A percentile compares a stretch with the other conserved stretches of the same genome.
These are phyloP conservation scores for Lutra lutra DNA, from an alignment of 2,797 vertebrate genomes.

Conservation along the genomic window DNA sequence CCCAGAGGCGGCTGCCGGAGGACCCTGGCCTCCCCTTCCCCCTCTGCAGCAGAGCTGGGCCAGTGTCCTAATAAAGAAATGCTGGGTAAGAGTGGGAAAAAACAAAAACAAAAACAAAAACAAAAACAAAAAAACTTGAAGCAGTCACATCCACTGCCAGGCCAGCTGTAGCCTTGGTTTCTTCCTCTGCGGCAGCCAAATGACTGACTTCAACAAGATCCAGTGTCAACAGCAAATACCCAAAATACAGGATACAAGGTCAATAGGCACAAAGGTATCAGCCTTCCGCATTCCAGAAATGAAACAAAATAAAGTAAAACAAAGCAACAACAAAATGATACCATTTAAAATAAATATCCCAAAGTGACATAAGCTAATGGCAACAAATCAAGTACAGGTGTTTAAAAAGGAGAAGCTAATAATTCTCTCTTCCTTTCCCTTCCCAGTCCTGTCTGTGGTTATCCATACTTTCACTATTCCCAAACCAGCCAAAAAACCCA, in stretches of 20 bases:
- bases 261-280: neutral
- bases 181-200: slow-evolving; percentile 90
- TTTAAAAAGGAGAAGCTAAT: neutral
- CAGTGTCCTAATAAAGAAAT: slow-evolving; percentile 7
- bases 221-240: slow-evolving; percentile 92
- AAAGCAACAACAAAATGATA: neutral
- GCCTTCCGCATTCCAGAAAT: neutral
- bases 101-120: slow-evolving; percentile 65
- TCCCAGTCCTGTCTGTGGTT: neutral
- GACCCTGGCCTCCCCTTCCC: neutral
- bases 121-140: slow-evolving; percentile 86
- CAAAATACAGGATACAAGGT: neutral
- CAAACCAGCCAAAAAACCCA: neutral
- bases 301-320: neutral
- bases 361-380: neutral
- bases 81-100: neutral
- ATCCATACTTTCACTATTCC: neutral
- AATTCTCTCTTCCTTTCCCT: neutral
- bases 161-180: slow-evolving; percentile 91
- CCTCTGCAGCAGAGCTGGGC: neutral
- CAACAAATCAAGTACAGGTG: neutral
- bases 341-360: neutral
- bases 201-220: slow-evolving; percentile 97
- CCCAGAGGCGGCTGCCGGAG: neutral
- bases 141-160: slow-evolving; percentile 95